A percentile compares a stretch with the other conserved stretches of the same genome.
These are phyloP conservation scores for Lasioglossum albipes DNA, from an alignment of 1,140 invertebrate genomes.

Conservation along the genomic window DNA sequence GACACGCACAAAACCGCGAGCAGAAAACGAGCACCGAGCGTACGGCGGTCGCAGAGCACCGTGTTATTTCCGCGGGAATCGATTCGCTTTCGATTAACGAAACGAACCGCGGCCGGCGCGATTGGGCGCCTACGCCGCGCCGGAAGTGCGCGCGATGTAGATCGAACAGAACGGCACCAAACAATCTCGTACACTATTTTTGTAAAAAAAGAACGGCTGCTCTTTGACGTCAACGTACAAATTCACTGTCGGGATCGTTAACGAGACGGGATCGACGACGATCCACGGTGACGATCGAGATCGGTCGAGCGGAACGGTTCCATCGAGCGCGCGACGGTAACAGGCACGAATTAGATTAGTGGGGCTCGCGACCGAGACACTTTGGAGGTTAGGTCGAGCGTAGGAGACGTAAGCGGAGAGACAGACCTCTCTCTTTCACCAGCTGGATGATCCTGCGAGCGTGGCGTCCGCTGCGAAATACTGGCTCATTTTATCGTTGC, in stretches of 20 bases:
- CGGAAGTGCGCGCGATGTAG: too few relatives aligned
- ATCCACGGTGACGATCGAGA: neutral
- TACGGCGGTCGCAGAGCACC: neutral
- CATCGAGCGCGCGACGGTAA: conserved; percentile 25
- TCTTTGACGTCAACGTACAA: neutral
- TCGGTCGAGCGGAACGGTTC: neutral
- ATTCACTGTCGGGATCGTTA: neutral
- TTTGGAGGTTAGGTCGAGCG: conserved; percentile 48
- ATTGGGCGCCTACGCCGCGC: neutral
- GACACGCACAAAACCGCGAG: neutral
- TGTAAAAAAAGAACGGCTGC: neutral
- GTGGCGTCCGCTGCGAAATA: neutral
- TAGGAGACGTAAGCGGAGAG: conserved; percentile 13
- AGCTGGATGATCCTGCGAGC: neutral
- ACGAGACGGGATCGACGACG: neutral
- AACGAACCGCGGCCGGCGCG: neutral
- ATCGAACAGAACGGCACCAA: neutral
- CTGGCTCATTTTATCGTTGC: conserved; percentile 2
- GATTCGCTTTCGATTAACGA: neutral
- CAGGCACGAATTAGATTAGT: conserved; percentile 58
- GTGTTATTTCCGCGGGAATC: neutral
- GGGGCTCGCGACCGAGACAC: conserved; percentile 59
- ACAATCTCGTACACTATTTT: neutral
- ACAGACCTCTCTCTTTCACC: conserved; percentile 49
- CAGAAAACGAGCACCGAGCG: neutral